Evolutionary conservation across 2,113 vertebrate genomes (phyloP).

Genomic region (Bufo gargarizans): DNA sequence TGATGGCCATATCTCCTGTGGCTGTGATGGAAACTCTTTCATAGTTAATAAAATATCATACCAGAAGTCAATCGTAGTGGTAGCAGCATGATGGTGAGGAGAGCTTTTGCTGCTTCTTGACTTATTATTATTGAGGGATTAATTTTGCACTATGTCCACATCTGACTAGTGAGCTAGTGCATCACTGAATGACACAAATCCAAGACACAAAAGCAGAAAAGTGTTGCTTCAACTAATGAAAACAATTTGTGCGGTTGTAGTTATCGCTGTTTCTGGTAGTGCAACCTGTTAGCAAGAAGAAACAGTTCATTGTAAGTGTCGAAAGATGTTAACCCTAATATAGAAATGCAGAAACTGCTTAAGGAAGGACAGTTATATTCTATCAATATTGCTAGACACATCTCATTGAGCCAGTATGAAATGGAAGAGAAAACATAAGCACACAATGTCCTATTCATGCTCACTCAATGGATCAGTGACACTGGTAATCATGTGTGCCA

Average conservation of each 20-base stretch:
- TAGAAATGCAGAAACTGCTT: neutral
- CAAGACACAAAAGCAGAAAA: no score
- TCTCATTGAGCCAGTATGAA: slow-evolving; percentile 16
- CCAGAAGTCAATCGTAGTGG: no score
- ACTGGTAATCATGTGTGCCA: slow-evolving; percentile 44
- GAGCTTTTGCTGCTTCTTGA: no score
- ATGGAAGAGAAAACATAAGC: slow-evolving; percentile 33
- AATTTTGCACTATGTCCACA: no score
- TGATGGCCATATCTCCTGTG: no score
- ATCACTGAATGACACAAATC: no score
- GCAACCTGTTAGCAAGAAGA: neutral
- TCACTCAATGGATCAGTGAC: slow-evolving; percentile 43
- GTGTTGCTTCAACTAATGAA: neutral
- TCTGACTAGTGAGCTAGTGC: no score
- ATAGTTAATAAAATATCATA: no score
- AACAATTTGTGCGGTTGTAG: neutral
- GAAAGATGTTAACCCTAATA: neutral
- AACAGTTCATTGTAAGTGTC: neutral
- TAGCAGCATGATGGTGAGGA: no score
- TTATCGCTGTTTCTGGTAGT: neutral
- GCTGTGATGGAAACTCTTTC: no score
- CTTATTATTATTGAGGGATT: no score
- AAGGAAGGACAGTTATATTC: neutral
- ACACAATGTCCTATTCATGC: slow-evolving; percentile 36
- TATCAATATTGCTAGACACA: slow-evolving; percentile 4